Base-by-base conservation (phyloP, 2,113 vertebrate genomes). In the Plectropomus leopardus region DNA sequence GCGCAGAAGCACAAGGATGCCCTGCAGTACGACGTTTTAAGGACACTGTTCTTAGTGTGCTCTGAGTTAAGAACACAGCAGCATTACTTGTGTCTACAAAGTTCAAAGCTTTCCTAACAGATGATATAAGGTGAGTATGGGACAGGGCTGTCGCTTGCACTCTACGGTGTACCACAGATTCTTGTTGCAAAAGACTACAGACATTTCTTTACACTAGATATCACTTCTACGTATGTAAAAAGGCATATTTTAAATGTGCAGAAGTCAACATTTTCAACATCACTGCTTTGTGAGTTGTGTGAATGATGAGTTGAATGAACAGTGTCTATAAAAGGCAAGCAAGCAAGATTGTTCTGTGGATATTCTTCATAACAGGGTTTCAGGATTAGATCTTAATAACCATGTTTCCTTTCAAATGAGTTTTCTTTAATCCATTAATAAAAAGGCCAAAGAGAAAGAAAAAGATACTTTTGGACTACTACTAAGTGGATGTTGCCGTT, bases 341-440 rank as follows among this genome's bases (percentile, higher is more conserved):
- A 10, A 72, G 28, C 74, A 24, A 30, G 53, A 78, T 24, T 57
- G 24, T 17, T 64, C 30, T n/a, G n/a, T 50, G 57, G 34, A 75
- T n/a, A 32, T 55, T 68, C 36, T 78, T 47, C n/a, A 76, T 72
- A 63, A 73, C n/a, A 70, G 67, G 78, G 82, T 70, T 83, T 64
- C 1, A 19, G 69, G 65, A 80, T 83, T 73, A 70, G 51, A 55
- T 48, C 51, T 69, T 64, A 69, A 54, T 75, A 72, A 57, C 3
- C 23, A 57, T 54, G 48, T 71, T 73, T 67, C 63, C 53, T 30
- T 40, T 34, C 42, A n/a, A 48, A 30, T 16, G 5, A 40, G 30
- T 23, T 26, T 45, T 47, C 23, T 21, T 32, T 26, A 45, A 76
- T 66, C 42, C 7, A 54, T 59, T 45, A 34, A 58, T 15, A 24